phyloP scores from a whole-genome alignment of 2,113 vertebrate species.

The Halichoeres trimaculatus region DNA sequence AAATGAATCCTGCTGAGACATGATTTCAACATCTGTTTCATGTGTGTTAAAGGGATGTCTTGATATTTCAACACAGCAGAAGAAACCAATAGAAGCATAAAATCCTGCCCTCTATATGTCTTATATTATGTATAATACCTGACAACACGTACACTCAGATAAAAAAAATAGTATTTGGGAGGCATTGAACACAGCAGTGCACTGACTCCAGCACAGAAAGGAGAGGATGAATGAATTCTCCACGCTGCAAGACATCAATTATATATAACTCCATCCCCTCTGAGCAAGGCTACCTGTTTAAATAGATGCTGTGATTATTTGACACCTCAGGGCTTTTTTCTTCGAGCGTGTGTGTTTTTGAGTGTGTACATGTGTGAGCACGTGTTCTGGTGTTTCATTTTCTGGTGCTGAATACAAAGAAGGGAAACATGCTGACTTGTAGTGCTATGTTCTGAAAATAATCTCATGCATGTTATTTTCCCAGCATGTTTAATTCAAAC shows the following conservation, averaged over 20 bases:
- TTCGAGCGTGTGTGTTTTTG: slow-evolving; percentile 10
- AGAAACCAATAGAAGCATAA: no score
- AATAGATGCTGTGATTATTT: slow-evolving; percentile 52
- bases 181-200: slow-evolving; percentile 11
- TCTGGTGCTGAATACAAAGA: slow-evolving; percentile 7
- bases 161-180: slow-evolving; percentile 26
- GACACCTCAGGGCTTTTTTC: slow-evolving; percentile 19
- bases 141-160: slow-evolving; percentile 45
- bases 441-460: slow-evolving; percentile 1
- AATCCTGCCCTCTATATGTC: neutral
- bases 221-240: slow-evolving; percentile 31
- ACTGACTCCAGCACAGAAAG: slow-evolving; percentile 52
- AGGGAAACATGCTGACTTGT: slow-evolving; percentile 4
- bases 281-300: slow-evolving; percentile 42
- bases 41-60: neutral
- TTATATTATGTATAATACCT: neutral
- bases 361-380: neutral
- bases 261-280: slow-evolving; percentile 43
- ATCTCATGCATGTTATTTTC: neutral
- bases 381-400: slow-evolving; percentile 13
- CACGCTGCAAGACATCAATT: slow-evolving; percentile 53
- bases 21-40: no score
- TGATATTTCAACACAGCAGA: neutral
- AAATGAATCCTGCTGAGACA: no score
- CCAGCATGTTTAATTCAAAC: neutral